Evolutionary conservation across 2,113 vertebrate genomes (phyloP).

Genomic region (Ascaphus truei): DNA sequence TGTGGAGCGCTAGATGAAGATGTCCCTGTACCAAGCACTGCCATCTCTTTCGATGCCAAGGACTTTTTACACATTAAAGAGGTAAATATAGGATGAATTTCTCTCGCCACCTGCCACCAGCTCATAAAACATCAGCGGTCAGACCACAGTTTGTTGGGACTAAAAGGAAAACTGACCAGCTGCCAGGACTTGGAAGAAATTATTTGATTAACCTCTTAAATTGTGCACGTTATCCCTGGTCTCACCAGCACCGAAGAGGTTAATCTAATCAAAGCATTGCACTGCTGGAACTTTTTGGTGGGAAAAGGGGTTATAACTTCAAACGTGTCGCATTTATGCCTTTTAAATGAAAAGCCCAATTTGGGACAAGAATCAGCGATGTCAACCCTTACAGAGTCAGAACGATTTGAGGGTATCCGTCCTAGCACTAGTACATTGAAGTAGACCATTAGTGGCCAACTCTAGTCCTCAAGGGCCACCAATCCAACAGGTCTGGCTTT

Average conservation of each 20-base stretch:
- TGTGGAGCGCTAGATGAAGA: constrained; percentile 93
- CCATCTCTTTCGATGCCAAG: constrained; percentile 94
- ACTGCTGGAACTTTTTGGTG: too few species aligned
- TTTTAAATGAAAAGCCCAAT: too few species aligned
- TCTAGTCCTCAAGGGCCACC: too few species aligned
- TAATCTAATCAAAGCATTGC: too few species aligned
- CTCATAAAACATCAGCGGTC: not conserved
- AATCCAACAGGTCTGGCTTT: too few species aligned
- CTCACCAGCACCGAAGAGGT: not conserved
- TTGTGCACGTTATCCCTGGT: not conserved
- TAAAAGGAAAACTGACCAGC: not conserved
- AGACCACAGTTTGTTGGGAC: not conserved
- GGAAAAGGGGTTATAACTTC: too few species aligned
- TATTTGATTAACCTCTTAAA: constrained; percentile 16
- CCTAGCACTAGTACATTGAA: too few species aligned
- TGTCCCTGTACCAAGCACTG: constrained; percentile 90
- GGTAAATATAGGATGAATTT: constrained; percentile 58
- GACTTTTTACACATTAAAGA: constrained; percentile 98
- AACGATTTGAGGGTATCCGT: too few species aligned
- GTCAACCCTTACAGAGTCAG: too few species aligned
- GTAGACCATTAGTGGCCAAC: too few species aligned
- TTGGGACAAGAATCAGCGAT: too few species aligned
- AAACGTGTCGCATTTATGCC: too few species aligned
- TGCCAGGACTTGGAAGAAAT: constrained; percentile 3
- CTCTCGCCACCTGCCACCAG: not conserved